Percentiles rank a stretch among this genome's conserved stretches.
Evolutionary conservation across 1,140 invertebrate species (phyloP).

Genomic region (Thaumetopoea pityocampa): DNA sequence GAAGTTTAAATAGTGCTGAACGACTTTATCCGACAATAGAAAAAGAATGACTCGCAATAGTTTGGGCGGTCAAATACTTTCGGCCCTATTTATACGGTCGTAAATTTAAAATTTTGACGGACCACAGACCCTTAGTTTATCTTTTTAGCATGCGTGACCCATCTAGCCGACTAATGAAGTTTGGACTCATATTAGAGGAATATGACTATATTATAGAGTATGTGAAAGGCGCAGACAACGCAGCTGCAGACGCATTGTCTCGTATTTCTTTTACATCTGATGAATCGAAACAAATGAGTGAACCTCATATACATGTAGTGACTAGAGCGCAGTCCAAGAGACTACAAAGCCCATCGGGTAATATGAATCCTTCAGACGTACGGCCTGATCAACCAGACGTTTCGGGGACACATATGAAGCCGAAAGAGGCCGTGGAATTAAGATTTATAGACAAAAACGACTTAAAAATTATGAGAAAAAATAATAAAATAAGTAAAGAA

Average conservation of each 20-base stretch:
- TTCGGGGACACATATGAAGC: conserved; percentile 18
- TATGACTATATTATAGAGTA: conserved; percentile 30
- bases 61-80: conserved; percentile 68
- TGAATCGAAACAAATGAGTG: conserved; percentile 19
- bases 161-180: conserved; percentile 23
- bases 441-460: conserved; percentile 12
- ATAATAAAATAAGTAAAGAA: conserved; percentile 9
- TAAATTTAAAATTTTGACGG: conserved; percentile 32
- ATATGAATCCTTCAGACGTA: conserved; percentile 16
- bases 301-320: conserved; percentile 19
- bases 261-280: not conserved
- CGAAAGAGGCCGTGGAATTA: conserved; percentile 18
- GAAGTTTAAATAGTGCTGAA: too few relatives aligned
- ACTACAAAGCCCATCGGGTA: not conserved
- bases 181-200: conserved; percentile 21
- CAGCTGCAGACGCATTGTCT: conserved; percentile 26
- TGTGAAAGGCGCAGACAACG: conserved; percentile 28
- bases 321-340: conserved; percentile 19
- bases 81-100: too few relatives aligned
- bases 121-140: conserved; percentile 23
- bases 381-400: too few relatives aligned
- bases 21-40: conserved; percentile 29
- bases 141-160: conserved; percentile 16
- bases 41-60: conserved; percentile 73
- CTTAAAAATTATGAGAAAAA: conserved; percentile 9